A percentile compares a stretch with the other conserved stretches of the same genome.
Conservation (phyloP, 2,113 vertebrate genomes). For the Electrona antarctica region DNA sequence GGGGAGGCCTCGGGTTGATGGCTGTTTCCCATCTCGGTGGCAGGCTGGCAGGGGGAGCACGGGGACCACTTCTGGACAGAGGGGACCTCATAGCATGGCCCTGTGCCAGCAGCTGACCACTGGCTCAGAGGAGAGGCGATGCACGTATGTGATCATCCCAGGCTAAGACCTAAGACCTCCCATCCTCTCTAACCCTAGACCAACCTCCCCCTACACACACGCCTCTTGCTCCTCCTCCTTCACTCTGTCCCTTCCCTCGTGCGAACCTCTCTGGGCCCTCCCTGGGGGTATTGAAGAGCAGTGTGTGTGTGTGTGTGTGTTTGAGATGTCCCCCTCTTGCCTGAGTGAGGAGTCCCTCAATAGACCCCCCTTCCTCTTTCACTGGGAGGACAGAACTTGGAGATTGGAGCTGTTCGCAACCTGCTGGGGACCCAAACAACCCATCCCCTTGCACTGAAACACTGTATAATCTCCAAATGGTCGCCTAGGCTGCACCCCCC, state of each 20-base stretch:
- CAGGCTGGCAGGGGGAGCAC: conserved; percentile 60
- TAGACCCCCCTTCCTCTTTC: conserved; percentile 40
- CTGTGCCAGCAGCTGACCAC: conserved; percentile 82
- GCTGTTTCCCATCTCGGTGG: conserved; percentile 82
- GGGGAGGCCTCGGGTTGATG: conserved; percentile 62
- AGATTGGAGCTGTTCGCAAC: conserved; percentile 59
- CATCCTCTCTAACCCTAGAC: conserved; percentile 7
- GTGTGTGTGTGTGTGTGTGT: conserved; percentile 53
- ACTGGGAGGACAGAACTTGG: conserved; percentile 29
- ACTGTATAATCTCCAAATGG: conserved; percentile 27
- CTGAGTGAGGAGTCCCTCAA: conserved; percentile 29
- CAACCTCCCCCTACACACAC: conserved; percentile 39
- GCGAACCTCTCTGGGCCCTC: conserved; percentile 43
- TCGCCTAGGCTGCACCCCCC: not conserved
- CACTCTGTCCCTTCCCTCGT: conserved; percentile 47
- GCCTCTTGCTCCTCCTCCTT: conserved; percentile 44
- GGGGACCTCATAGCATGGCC: conserved; percentile 80
- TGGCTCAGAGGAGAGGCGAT: conserved; percentile 79
- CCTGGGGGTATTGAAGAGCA: conserved; percentile 57
- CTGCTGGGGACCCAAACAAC: conserved; percentile 59
- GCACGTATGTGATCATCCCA: conserved; percentile 85
- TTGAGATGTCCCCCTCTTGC: conserved; percentile 32
- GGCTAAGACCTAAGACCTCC: conserved; percentile 55
- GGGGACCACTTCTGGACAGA: conserved; percentile 71
- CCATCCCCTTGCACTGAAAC: conserved; percentile 13